phyloP scores from a whole-genome alignment of 2,113 vertebrate genomes.

The Machaerirhynchus nigripectus region DNA sequence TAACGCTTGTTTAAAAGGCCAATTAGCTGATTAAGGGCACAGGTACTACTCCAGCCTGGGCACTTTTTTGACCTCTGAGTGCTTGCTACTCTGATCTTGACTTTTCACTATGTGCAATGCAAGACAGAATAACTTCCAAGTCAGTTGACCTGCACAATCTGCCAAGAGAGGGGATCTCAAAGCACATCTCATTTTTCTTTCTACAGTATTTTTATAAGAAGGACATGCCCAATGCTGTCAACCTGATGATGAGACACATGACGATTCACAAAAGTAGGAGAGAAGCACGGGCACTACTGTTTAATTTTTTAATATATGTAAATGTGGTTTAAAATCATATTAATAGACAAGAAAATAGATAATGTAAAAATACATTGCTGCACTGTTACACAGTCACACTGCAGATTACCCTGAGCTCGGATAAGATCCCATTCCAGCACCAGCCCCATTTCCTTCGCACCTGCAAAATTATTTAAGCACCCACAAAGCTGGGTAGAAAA shows the following conservation, averaged over 20 bases:
- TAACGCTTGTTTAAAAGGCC: background rate
- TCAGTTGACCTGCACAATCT: background rate
- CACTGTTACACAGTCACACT: background rate
- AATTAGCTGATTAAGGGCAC: background rate
- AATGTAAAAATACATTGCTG: background rate
- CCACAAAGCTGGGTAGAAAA: background rate
- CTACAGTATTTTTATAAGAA: background rate
- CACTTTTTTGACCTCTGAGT: background rate
- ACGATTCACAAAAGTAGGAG: background rate
- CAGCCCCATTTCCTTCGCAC: background rate
- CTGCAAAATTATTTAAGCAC: background rate
- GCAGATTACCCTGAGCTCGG: background rate
- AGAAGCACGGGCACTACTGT: background rate
- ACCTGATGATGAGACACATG: background rate
- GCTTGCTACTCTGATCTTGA: background rate
- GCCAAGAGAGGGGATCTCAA: background rate
- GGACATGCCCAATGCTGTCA: background rate
- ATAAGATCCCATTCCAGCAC: background rate
- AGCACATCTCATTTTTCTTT: background rate
- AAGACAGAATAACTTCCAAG: background rate
- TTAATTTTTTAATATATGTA: background rate
- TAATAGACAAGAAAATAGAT: background rate
- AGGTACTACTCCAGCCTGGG: background rate
- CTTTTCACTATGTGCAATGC: background rate
- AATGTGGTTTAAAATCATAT: background rate